phyloP scores from a whole-genome alignment of 2,797 vertebrate species.

The Chloroceryle amazona region DNA sequence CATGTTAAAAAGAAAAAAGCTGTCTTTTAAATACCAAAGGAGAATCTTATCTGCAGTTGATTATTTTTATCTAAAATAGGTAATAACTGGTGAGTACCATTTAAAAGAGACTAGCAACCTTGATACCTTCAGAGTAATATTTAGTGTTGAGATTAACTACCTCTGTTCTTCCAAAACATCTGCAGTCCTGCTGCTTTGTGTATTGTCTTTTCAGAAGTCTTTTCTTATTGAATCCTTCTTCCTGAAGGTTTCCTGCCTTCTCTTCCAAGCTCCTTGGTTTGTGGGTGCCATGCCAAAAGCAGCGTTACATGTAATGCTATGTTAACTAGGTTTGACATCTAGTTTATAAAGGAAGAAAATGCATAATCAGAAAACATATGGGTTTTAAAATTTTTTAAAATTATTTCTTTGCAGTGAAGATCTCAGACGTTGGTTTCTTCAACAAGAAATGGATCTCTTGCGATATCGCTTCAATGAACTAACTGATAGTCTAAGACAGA shows the following conservation, averaged over 20 bases:
- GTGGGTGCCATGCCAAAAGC: background rate
- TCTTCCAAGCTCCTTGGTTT: background rate
- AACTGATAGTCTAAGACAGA: conserved; percentile 75
- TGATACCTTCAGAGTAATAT: background rate
- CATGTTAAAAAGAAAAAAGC: background rate
- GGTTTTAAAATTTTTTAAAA: background rate
- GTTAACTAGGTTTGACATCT: background rate
- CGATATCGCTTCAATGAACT: conserved; percentile 88
- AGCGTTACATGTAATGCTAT: background rate
- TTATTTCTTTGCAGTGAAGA: conserved; percentile 87
- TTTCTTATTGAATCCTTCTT: background rate
- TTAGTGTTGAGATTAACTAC: background rate
- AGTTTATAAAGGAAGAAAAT: background rate
- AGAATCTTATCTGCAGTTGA: background rate
- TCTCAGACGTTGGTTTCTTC: conserved; percentile 97
- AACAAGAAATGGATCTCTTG: conserved; percentile 97
- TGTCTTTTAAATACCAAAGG: background rate
- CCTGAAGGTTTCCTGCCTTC: background rate
- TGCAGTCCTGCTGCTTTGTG: background rate
- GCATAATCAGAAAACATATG: background rate
- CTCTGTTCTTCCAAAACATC: background rate
- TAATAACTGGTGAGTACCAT: background rate
- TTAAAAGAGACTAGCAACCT: background rate
- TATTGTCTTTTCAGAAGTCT: background rate
- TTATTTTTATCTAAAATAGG: background rate